Percentiles rank a stretch among this genome's conserved stretches.
Evolutionary conservation across 2,113 vertebrate genomes (phyloP).

Genomic region (Pelvicachromis taeniatus): DNA sequence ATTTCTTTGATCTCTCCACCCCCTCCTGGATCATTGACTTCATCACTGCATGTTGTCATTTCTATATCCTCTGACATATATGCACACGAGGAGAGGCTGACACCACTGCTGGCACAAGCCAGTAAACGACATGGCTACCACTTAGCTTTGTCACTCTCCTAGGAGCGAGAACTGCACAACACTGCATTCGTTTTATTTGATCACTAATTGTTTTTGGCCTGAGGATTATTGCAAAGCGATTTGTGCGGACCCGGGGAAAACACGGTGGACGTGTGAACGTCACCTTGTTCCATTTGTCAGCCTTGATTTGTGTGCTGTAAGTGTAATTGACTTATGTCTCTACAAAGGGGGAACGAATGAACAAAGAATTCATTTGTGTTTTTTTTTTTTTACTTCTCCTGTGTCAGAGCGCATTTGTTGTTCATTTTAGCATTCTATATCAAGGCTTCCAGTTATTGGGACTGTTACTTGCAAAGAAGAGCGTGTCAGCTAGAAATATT

Average conservation of each 20-base stretch:
- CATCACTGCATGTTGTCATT: conserved; percentile 23
- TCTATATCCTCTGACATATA: neutral
- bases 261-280: conserved; percentile 16
- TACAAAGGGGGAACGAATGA: conserved; percentile 31
- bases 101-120: neutral
- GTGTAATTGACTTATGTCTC: conserved; percentile 58
- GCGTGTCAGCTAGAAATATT: neutral
- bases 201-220: conserved; percentile 66
- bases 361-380: neutral
- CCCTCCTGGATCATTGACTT: conserved; percentile 10
- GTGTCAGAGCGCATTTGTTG: neutral
- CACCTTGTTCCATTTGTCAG: conserved; percentile 62
- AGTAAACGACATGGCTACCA: conserved; percentile 38
- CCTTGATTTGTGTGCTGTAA: conserved; percentile 63
- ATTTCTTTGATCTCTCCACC: neutral
- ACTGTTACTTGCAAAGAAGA: neutral
- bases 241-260: conserved; percentile 34
- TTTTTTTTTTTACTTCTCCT: neutral
- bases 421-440: neutral
- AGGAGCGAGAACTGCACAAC: conserved; percentile 24
- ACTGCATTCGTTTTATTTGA: conserved; percentile 58
- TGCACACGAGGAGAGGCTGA: neutral
- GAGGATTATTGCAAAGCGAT: conserved; percentile 59
- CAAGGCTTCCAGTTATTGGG: neutral
- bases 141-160: conserved; percentile 48